phyloP scores from a whole-genome alignment of 2,797 vertebrate species.

The Diceros bicornis region DNA sequence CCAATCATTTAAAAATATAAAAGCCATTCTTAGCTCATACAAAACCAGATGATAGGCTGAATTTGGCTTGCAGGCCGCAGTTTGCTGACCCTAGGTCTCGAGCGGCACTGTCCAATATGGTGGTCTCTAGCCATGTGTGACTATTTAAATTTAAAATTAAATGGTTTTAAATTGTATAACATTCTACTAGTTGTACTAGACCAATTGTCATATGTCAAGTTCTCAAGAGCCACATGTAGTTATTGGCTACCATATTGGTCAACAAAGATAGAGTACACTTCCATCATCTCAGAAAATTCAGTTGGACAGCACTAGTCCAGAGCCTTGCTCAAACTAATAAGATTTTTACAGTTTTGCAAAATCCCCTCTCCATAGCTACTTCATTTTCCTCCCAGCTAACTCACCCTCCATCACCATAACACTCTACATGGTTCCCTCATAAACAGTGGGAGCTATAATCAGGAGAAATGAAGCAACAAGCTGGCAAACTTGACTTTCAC shows the following conservation, averaged over 20 bases:
- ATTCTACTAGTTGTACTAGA: not conserved
- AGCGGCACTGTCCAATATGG: not conserved
- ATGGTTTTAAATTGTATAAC: not conserved
- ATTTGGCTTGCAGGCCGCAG: not conserved
- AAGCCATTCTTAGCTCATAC: not conserved
- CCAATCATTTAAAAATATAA: not conserved
- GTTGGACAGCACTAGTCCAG: not conserved
- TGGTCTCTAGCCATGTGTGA: not conserved
- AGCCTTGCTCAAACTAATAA: not conserved
- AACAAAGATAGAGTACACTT: not conserved
- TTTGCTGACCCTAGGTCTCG: not conserved
- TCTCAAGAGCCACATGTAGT: not conserved
- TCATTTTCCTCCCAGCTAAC: not conserved
- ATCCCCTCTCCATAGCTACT: not conserved
- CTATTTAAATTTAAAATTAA: conserved; percentile 39
- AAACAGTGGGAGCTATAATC: not conserved
- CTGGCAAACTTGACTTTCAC: not conserved
- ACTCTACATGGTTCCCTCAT: not conserved
- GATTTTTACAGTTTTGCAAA: not conserved
- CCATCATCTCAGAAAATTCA: conserved; percentile 6
- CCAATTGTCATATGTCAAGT: not conserved
- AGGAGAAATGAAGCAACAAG: not conserved
- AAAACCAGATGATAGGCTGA: not conserved
- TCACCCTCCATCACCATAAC: not conserved
- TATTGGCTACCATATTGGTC: not conserved